Conservation (phyloP, 2,797 vertebrate species). For the Mycteria americana region DNA sequence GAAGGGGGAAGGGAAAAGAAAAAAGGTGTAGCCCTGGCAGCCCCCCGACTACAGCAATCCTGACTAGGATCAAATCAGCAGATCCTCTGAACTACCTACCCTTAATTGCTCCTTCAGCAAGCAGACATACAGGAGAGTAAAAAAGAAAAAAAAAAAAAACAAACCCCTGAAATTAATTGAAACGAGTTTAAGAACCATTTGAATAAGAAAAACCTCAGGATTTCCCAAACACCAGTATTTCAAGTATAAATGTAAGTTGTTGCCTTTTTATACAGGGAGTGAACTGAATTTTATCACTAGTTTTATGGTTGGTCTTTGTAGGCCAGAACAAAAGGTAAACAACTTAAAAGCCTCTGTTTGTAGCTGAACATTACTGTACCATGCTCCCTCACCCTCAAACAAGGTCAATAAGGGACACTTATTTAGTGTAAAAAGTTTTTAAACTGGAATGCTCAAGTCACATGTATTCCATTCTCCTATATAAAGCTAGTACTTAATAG, state of each 20-base stretch:
- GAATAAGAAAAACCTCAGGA: not conserved
- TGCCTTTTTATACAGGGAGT: constrained; percentile 17
- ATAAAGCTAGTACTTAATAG: not conserved
- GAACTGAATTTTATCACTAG: not conserved
- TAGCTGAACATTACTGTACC: not conserved
- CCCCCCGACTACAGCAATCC: not conserved
- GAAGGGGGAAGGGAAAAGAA: not conserved
- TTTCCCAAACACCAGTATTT: constrained; percentile 15
- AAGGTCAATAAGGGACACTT: not conserved
- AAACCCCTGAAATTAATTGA: not conserved
- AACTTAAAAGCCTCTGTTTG: not conserved
- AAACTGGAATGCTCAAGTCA: not conserved
- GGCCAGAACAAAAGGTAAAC: not conserved
- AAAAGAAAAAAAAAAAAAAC: not conserved
- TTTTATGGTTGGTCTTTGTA: not conserved
- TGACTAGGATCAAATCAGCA: not conserved
- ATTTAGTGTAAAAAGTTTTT: not conserved
- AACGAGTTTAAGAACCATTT: not conserved
- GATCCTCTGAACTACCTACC: not conserved
- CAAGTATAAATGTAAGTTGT: not conserved
- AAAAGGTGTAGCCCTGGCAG: not conserved
- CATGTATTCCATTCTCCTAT: not conserved
- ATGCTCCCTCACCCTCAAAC: not conserved
- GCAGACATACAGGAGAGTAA: not conserved
- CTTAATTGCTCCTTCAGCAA: not conserved